Evolutionary conservation across 2,888 invertebrate genomes (phyloP), one percentile per base, ranked within the genome.

Genomic region (Epicampocera succincta): DNA sequence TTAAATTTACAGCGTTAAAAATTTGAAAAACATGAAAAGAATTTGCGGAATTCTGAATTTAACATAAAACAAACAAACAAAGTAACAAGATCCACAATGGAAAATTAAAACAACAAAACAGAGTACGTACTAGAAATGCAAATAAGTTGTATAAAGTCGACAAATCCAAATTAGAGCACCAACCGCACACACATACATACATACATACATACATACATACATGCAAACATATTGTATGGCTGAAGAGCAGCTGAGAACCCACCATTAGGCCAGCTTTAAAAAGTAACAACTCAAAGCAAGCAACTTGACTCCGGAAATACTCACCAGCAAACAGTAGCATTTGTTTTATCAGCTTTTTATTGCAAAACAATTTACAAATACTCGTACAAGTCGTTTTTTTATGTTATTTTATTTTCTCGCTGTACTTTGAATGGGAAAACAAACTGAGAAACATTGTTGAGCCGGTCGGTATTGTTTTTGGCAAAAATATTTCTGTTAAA

Each of bases 241-340:
- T n/a, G 21, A 38, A 68, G 1, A 46, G 12, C 48, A 17, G 21
- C 25, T 71, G 79, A 79, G 71, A 58, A 60, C 12, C 8, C 33
- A 33, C 6, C 12, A 66, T 15, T 5, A 11, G 44, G 9, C 17
- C 42, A 40, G 60, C 21, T 44, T 33, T 60, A 6, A 65, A 61
- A 80, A 71, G 48, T 12, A 48, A 65, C 33, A 33, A 33, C 33
- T 46, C 21, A 63, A 63, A 56, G 61, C 73, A 33, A 54, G 72
- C 54, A 21, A 68, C 48, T 68, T 72, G 61, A 73, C 76, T 76
- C 76, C 77, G 81, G 77, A 81, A 81, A 81, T 69, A 58, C 44
- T 77, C 44, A 25, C 54, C 72, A 72, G 72, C 73, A 42, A 40
- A 61, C 38, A 56, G 44, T 33, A 72, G 46, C 40, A 56, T 69